Evolutionary conservation across 2,113 vertebrate genomes (phyloP).

Genomic region (Coryphaenoides rupestris): DNA sequence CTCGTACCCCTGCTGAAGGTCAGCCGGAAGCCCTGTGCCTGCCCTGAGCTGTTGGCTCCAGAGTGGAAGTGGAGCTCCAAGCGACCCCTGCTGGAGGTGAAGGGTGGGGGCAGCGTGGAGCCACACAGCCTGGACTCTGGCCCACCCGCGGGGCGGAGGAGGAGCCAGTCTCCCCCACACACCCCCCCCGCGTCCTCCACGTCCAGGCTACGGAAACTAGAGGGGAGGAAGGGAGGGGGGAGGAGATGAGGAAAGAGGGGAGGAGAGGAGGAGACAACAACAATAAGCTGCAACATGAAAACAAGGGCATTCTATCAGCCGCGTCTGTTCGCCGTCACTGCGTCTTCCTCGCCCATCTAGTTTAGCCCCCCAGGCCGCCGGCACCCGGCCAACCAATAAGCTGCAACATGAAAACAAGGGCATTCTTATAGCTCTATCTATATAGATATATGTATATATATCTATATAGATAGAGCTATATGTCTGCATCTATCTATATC

Average conservation of each 20-base stretch:
- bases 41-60: slow-evolving; percentile 82
- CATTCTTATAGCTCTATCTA: too few relatives aligned
- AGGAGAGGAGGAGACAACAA: too few relatives aligned
- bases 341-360: too few relatives aligned
- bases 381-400: too few relatives aligned
- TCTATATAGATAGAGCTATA: too few relatives aligned
- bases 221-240: background rate
- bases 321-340: too few relatives aligned
- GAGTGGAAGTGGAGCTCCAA: slow-evolving; percentile 95
- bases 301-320: too few relatives aligned
- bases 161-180: slow-evolving; percentile 86
- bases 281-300: too few relatives aligned
- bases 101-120: slow-evolving; percentile 83
- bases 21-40: slow-evolving; percentile 92
- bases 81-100: slow-evolving; percentile 86
- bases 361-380: too few relatives aligned
- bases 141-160: slow-evolving; percentile 81
- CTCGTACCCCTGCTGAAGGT: slow-evolving; percentile 90
- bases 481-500: too few relatives aligned
- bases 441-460: too few relatives aligned
- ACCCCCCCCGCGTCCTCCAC: slow-evolving; percentile 84
- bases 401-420: too few relatives aligned
- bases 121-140: slow-evolving; percentile 88
- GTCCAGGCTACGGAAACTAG: slow-evolving; percentile 93
- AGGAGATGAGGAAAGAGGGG: background rate